Evolutionary conservation across 2,888 invertebrate species (phyloP), one percentile per base, ranked within the genome.

Genomic region (Uropetala carovei): DNA sequence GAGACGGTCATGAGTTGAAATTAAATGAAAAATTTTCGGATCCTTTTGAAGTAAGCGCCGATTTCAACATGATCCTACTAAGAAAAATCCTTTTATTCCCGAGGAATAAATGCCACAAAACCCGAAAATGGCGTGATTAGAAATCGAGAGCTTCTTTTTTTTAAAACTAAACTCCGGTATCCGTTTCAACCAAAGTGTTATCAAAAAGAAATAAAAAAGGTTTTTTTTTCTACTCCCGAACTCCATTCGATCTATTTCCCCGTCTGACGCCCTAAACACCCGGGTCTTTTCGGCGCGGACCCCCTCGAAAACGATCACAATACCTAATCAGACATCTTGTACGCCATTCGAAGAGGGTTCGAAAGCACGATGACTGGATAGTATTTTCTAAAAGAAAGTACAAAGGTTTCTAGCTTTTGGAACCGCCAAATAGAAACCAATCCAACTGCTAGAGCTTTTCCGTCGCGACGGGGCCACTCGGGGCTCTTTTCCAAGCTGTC

Each of bases 341-440:
- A 57, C 83, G 22, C 83, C 83, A 83, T 83, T 83, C 56, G 83
- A 43, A 83, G 83, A 83, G 9, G 57, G 18, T 83, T 83, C 83
- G 83, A 83, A 83, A 83, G 83, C 83, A 83, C 83, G 57, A 83
- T 83, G 83, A 83, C 83, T 83, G 83, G 83, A 83, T 57, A 83
- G 43, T 56, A 83, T n/a, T n/a, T n/a, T 14, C 18, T 43, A n/a
- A 27, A n/a, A 83, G 57, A 83, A 10, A 83, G n/a, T 11, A 83
- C 43, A 83, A 57, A 83, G 57, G 43, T 82, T 82, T 18, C 83
- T 83, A 18, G n/a, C 83, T n/a, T 83, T 14, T n/a, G 83, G 11
- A 57, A 57, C 57, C 83, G 16, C 56, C n/a, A 43, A 10, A 56
- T n/a, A 14, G 30, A 16, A 30, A 43, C 43, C 56, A 18, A 18